A percentile compares a stretch with the other conserved stretches of the same genome.
These are phyloP conservation scores for Phacellophora camtschatica DNA, from an alignment of 30 jellyfish, hydroid and myxozoan genomes.

Conservation along the genomic window DNA sequence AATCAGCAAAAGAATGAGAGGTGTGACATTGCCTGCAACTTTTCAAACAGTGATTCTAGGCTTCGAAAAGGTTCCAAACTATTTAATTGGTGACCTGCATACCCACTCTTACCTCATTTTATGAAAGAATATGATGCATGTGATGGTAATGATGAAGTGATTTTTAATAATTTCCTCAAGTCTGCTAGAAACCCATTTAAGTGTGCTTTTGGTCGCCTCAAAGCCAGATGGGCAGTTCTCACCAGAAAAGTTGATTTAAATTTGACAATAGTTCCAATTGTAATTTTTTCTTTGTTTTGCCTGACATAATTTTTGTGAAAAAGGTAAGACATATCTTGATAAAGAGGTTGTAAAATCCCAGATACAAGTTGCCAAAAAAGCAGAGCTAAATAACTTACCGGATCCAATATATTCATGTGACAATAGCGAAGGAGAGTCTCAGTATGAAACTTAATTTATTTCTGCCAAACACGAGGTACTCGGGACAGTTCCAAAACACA, in stretches of 20 bases:
- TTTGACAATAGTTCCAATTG: conserved; percentile 37
- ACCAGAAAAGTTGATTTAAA: conserved; percentile 20
- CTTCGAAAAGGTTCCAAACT: background rate
- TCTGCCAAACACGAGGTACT: no score
- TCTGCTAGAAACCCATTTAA: conserved; percentile 68
- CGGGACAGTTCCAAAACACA: no score
- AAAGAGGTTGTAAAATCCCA: conserved; percentile 5
- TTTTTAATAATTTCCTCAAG: conserved; percentile 51
- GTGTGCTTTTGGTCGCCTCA: conserved; percentile 3
- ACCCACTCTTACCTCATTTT: conserved; percentile 69
- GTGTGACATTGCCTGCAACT: conserved; percentile 7
- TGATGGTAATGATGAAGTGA: conserved; percentile 48
- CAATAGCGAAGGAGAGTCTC: conserved; percentile 18
- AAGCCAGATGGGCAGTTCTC: background rate
- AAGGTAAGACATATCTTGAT: background rate
- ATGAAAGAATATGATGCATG: conserved; percentile 57
- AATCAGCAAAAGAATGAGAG: conserved; percentile 1
- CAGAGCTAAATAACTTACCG: background rate
- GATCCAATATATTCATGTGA: conserved; percentile 19
- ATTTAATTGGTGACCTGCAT: conserved; percentile 76
- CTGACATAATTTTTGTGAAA: conserved; percentile 63
- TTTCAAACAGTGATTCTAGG: background rate
- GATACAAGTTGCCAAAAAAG: background rate
- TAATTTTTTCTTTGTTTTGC: conserved; percentile 62
- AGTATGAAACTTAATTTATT: no score